Evolutionary conservation across 2,113 vertebrate genomes (phyloP), one percentile per base, ranked within the genome.

Genomic region (Pluvianellus socialis): DNA sequence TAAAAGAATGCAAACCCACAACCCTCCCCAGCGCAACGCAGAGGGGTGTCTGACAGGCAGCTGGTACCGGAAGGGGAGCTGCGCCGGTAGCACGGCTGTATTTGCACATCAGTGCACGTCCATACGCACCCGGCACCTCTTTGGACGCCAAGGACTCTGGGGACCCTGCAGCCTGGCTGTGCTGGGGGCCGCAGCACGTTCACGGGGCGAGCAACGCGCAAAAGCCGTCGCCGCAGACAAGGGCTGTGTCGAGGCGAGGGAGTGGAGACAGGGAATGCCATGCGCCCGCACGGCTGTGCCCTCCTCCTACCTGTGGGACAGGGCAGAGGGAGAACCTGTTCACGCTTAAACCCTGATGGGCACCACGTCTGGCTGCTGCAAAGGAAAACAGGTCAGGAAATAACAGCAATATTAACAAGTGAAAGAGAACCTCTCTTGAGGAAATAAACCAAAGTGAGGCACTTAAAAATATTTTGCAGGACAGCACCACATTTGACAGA

Each of bases 81-180:
- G 12, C 2, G 0, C 10, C 9, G 0, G 47, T 2, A 16, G 28
- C 55, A 12, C 0, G 1, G 23, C 9, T 10, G 14, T 18, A 17
- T 55, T 32, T 15, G 19, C 47, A 21, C 23, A 0, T 14, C 47
- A 4, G 15, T 1, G 7, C 27, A 32, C 1, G 0, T 21, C 40
- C 56, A 5, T 4, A 4, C 4, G 2, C 49, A 14, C 28, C 28
- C 56, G 12, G 18, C 4, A 0, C 11, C 20, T 22, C 38, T 28
- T 19, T 17, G 13, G 28, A 40, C 40, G 18, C 24, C 28, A 7
- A 26, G 23, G 23, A 9, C 27, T 24, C 53, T 16, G 1, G 0
- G 63, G 13, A 21, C 55, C n/a, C 12, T 7, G 30, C 42, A 65
- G 24, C 10, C 24, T 47, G 23, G 2, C 62, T 5, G 1, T 11